Evolutionary conservation across 2,888 invertebrate genomes (phyloP), one percentile per base, ranked within the genome.

Genomic region (Strigamia maritima): DNA sequence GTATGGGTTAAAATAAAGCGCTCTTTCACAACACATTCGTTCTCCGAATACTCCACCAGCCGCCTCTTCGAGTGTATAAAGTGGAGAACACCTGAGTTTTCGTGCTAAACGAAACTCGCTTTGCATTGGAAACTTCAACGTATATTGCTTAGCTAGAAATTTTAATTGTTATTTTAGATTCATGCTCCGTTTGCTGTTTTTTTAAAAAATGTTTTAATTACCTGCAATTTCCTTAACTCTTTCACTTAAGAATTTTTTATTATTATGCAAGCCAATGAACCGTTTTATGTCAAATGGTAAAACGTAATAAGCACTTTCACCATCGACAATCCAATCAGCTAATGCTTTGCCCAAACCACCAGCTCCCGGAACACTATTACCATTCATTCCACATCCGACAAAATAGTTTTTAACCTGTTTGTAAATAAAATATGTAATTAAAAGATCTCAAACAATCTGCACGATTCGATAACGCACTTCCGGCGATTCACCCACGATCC

Each of bases 321-420:
- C 91, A 82, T 90, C 89, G 14, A 90, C 88, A 74, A 92, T 89
- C 90, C 91, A 91, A 83, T 91, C 91, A 0, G 91, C 90, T 31
- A 92, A 87, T 79, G 90, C 89, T 84, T 89, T 89, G 19, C 92
- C 92, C 77, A 91, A 89, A 3, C 92, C 92, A 80, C 91, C 92
- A 75, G 91, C 90, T n/a, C 90, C 90, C 84, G 90, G 91, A 70
- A 91, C 86, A 12, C 91, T 90, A 84, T 90, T 90, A 7, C 91
- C 90, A 85, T 91, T 91, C 90, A 92, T 90, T 31, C 92, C 92
- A 80, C 90, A 90, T 75, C 91, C 91, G n/a, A 91, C 90, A 85
- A 90, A 92, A 84, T 92, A 92, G 84, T 92, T 92, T 81, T 88
- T 88, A 16, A 92, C 89, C 88, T 88, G 82, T 16, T 82, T 79